Evolutionary conservation across 2,888 invertebrate genomes (phyloP), one percentile per base, ranked within the genome.

Genomic region (Nephrocerus scutellatus): DNA sequence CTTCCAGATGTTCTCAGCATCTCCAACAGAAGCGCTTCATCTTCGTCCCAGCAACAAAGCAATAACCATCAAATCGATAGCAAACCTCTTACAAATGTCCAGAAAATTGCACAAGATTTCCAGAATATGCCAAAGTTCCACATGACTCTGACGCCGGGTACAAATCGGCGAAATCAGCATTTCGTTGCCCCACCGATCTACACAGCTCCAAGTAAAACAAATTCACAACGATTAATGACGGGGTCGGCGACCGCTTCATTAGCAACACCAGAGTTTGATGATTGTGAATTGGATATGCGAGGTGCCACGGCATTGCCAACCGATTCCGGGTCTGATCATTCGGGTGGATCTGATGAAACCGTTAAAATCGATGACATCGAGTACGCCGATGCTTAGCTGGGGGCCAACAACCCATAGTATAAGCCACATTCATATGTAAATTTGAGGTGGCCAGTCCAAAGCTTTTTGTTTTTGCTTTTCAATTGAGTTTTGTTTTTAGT

Each of bases 321-420:
- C 25, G 62, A 64, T 48, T 53, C 56, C 3, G 56, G 59, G n/a
- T 68, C 68, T 9, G 55, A 67, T 58, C 67, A 69, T 56, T 69
- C 69, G 13, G 69, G 69, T 29, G 68, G 68, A 42, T 68, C 68
- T 46, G 56, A 64, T 56, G 62, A 62, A 47, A 69, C 69, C 33
- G 60, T 67, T 31, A 59, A 66, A 56, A 64, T 69, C 36, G 65
- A 66, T 39, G 69, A 69, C 48, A 65, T 68, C 30, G 57, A 58
- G 36, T 68, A 68, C 51, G 66, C 55, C 15, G 68, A 66, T 46
- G 64, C 63, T 48, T 66, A 48, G 55, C 26, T 13, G 20, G 14
- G n/a, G 19, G 20, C 14, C 13, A 13, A 22, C 8, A 5, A 30
- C 13, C 6, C n/a, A 21, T 21, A 20, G n/a, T n/a, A n/a, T n/a